Evolutionary conservation across 2,113 vertebrate species (phyloP), one percentile per base, ranked within the genome.

Genomic region (Irena cyanogastra): DNA sequence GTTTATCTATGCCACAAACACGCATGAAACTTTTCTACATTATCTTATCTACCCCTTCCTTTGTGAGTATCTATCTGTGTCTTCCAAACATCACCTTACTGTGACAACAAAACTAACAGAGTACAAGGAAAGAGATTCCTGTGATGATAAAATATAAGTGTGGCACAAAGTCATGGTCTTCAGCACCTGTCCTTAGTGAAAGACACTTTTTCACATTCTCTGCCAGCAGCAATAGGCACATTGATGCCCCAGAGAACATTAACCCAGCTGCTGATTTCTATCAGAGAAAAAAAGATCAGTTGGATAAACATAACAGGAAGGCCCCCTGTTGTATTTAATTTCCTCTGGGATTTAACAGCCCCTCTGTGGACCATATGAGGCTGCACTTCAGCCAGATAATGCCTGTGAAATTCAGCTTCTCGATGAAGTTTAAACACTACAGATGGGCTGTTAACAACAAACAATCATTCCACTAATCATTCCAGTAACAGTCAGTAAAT

Each of bases 391-490:
- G 91, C 90, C 94, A 97, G 87, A 94, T 81, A 95, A 92, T 80
- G 91, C 69, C 92, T 94, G 87, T 83, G 91, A 96, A 97, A 97
- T 95, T 94, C 86, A 41, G 90, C 89, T 94, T 85, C 69, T 76
- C 70, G 16, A 83, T 93, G 85, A 95, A 96, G 83, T 94, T 95
- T 97, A 97, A 97, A 92, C 92, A 94, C 86, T 96, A 89, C 96
- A 96, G 93, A 96, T 93, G 91, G 96, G 83, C 87, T 95, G 93
- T 93, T 96, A 94, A 97, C 93, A 90, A 94, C 92, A 96, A 97
- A 95, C 94, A 96, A 97, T 81, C 92, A 90, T 96, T 70, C 79
- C 82, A 92, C 94, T 96, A 96, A 97, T 95, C 82, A 94, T 94
- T 96, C 81, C 89, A 96, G 83, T 83, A 92, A 93, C 83, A 92